These are phyloP conservation scores for Aproaerema taeniolella DNA, from an alignment of 2,888 invertebrate genomes.

Conservation along the genomic window DNA sequence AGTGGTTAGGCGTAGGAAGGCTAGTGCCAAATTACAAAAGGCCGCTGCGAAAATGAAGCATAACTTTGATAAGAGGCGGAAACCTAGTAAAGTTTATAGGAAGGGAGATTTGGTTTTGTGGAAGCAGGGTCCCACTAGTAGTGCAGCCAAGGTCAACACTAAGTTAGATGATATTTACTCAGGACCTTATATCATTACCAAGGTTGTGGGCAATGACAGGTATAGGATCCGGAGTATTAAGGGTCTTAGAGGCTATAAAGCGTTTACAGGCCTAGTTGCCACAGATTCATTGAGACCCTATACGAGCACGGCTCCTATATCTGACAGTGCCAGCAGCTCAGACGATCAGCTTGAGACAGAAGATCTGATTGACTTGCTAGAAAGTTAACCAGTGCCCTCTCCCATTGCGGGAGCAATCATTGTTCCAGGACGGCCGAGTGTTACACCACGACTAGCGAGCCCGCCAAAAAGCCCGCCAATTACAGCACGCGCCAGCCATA, in stretches of 20 bases:
- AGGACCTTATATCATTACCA: constrained; percentile 24
- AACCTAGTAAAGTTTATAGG: constrained; percentile 17
- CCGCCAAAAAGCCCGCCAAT: constrained; percentile 1
- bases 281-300: constrained; percentile 22
- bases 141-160: constrained; percentile 18
- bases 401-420: constrained; percentile 22
- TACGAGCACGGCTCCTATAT: constrained; percentile 16
- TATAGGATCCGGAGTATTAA: constrained; percentile 27
- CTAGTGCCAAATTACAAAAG: background rate
- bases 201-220: constrained; percentile 26
- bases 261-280: constrained; percentile 19
- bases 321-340: constrained; percentile 25
- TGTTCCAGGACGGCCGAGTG: constrained; percentile 23
- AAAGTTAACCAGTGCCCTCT: constrained; percentile 19
- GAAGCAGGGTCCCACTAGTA: constrained; percentile 20
- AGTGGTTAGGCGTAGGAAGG: constrained; percentile 1
- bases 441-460: constrained; percentile 2
- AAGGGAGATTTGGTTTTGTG: constrained; percentile 23
- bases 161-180: constrained; percentile 25
- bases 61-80: constrained; percentile 20
- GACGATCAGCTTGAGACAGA: constrained; percentile 27
- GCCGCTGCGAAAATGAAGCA: constrained; percentile 16
- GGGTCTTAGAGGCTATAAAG: constrained; percentile 24
- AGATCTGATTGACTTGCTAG: constrained; percentile 21
- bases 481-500: background rate